Conservation (phyloP, 2,797 vertebrate genomes). For the Amblyraja radiata region DNA sequence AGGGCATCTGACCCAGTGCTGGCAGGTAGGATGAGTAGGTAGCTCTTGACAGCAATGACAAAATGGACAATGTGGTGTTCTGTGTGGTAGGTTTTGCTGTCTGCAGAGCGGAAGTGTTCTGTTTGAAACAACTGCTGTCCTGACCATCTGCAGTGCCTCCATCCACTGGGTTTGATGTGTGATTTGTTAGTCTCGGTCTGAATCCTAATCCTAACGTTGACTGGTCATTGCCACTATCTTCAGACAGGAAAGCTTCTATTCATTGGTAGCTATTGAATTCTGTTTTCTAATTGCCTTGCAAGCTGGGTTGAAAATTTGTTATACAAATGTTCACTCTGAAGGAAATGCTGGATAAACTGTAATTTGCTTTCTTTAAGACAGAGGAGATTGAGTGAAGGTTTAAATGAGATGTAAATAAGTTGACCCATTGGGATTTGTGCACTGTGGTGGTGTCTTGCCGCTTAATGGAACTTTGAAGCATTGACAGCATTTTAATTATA, state of each 20-base stretch:
- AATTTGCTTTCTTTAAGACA: too few species aligned
- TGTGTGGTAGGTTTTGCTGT: too few species aligned
- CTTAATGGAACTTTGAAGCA: neutral
- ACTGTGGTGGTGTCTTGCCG: neutral
- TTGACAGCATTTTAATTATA: neutral
- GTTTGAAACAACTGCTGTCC: neutral
- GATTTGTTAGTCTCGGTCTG: neutral
- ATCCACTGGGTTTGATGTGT: neutral
- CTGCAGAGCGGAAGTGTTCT: neutral
- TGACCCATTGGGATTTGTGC: neutral
- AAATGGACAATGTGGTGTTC: too few species aligned
- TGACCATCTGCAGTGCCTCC: neutral
- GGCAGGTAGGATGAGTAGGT: too few species aligned
- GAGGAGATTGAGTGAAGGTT: too few species aligned
- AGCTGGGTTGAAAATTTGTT: too few species aligned
- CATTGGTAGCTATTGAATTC: neutral
- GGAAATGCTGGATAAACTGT: too few species aligned
- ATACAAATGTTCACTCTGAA: neutral
- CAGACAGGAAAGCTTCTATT: neutral
- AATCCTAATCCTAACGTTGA: too few species aligned
- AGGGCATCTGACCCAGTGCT: too few species aligned
- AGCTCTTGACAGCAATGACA: too few species aligned
- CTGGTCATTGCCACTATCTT: neutral
- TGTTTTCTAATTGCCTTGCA: neutral
- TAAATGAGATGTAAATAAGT: too few species aligned